Conservation (phyloP, 2,888 invertebrate species). For the Hirtodrosophila trivittata region DNA sequence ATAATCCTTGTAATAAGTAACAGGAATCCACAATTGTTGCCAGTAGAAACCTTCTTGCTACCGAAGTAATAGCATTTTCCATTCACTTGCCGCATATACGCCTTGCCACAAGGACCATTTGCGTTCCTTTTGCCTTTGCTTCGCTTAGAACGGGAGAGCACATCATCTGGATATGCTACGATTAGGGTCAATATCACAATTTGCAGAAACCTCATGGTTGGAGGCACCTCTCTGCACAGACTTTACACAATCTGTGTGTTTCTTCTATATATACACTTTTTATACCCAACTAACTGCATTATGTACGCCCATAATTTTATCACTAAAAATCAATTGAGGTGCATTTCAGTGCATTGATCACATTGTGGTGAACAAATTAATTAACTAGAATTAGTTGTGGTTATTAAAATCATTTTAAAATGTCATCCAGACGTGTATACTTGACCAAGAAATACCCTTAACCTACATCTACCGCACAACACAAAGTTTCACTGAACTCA, state of each 20-base stretch:
- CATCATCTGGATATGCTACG: constrained; percentile 42
- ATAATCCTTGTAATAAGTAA: no score
- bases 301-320: constrained; percentile 6
- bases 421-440: no score
- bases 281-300: constrained; percentile 34
- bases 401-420: no score
- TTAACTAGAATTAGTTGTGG: no score
- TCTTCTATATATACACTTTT: constrained; percentile 66
- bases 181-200: constrained; percentile 55
- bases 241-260: constrained; percentile 34
- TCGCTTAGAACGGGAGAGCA: constrained; percentile 11
- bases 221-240: constrained; percentile 35
- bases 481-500: no score
- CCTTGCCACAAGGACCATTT: constrained; percentile 57
- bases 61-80: constrained; percentile 59
- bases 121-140: constrained; percentile 9
- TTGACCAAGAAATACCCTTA: no score
- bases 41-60: constrained; percentile 48
- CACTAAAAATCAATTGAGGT: no score
- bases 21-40: constrained; percentile 59
- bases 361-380: no score
- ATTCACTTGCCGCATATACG: constrained; percentile 43
- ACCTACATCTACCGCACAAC: no score
- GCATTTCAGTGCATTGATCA: no score
- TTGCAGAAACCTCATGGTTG: constrained; percentile 57